Base-by-base conservation (phyloP, 2,888 invertebrate genomes). In the Cephus rjabovi region DNA sequence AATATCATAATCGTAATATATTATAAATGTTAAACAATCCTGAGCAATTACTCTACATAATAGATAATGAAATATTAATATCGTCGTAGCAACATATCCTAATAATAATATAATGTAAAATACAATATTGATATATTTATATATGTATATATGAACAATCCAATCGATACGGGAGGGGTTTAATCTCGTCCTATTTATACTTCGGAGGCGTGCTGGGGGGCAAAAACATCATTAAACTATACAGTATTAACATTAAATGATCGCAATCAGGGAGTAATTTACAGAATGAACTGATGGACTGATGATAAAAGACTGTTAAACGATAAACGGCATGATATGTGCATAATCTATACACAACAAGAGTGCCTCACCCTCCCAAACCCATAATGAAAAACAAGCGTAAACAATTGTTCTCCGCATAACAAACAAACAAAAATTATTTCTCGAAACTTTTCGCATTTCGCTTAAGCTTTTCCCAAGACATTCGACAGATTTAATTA, bases 1-100 rank as follows among this genome's bases (percentile, higher is more conserved):
- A 89, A 89, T 89, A 87, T 86, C 82, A 86, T 88, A 88, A 89
- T 90, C 81, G 83, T 88, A 88, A 87, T 88, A 90, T 89, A 88
- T 88, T 89, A 89, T 88, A 87, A 89, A 89, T 87, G 89, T 88
- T 89, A 88, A 89, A 90, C 90, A 90, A 90, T 89, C 89, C 89
- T 89, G 90, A 90, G 90, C 89, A 89, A 90, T 89, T 89, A 89
- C 85, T 88, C 88, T 89, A 90, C 86, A 87, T 86, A 89, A 89
- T 88, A 87, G 87, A 87, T 85, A 88, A 87, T 88, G 84, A 87
- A 87, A 83, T 81, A 85, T 83, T 82, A 83, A 85, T 82, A 82
- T 84, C 83, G 84, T 80, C 84, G 81, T 83, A 84, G 82, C 80
- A 86, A 86, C 85, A 84, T 81, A 83, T 85, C 83, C 83, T 83